Evolutionary conservation across 2,888 invertebrate species (phyloP), one percentile per base, ranked within the genome.

Genomic region (Orthonevra nobilis): DNA sequence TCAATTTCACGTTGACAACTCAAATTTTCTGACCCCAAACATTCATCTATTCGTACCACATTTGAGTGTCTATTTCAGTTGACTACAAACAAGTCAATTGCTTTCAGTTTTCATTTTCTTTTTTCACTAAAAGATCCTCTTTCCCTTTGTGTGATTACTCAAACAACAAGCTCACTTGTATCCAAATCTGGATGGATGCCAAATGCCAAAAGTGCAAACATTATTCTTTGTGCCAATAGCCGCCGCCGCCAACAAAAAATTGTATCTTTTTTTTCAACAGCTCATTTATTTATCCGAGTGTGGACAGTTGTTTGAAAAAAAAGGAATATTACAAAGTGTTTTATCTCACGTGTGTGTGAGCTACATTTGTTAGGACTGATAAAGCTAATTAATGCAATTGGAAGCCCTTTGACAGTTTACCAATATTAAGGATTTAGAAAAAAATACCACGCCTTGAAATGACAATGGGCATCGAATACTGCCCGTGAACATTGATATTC

Each of bases 121-220:
- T 42, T 50, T 61, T 61, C 38, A 38, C 34, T 34, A 44, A 4
- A 14, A 44, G 56, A 34, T 14, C 14, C 48, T 56, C 46, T 63
- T 54, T 69, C 46, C 61, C 42, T 69, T 63, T 56, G 56, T 63
- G 19, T 32, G 28, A 36, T 54, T 30, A 50, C 40, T 28, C 19
- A 42, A 10, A 40, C 2, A 9, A 46, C 10, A 61, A n/a, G 34
- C 61, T 69, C 42, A 56, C 69, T 75, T 17, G 19, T 61, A 40
- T 75, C 46, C 12, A 15, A 44, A 26, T 64, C 50, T 70, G 77
- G 77, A 77, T 54, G 15, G 26, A 20, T 66, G 77, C 77, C 77
- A 77, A 74, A 54, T 66, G 64, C 58, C 52, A 70, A 60, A 70
- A 77, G 70, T 77, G 77, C 77, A 77, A 64, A 70, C 52, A 58